A percentile compares a stretch with the other conserved stretches of the same genome.
Evolutionary conservation across 1,140 invertebrate genomes (phyloP).

Genomic region (Aphelenchoides besseyi): DNA sequence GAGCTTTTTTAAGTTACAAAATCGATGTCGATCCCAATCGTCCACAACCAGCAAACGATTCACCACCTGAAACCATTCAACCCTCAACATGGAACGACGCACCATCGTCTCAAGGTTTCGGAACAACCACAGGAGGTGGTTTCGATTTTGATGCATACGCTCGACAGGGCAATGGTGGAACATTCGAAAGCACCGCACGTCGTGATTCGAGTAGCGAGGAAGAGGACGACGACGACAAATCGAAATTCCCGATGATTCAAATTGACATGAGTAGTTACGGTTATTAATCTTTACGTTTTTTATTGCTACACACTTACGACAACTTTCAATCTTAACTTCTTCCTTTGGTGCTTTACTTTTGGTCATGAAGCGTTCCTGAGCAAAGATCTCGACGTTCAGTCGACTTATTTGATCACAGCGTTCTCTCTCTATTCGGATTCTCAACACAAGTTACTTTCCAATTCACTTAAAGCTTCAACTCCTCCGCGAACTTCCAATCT

Average conservation of each 20-base stretch:
- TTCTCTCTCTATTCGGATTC: too few species aligned
- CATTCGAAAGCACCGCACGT: constrained; percentile 33
- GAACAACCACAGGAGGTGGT: neutral
- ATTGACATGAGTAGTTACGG: constrained; percentile 62
- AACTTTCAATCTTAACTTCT: neutral
- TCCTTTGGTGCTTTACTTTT: neutral
- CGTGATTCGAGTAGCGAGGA: constrained; percentile 50
- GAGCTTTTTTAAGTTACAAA: constrained; percentile 37
- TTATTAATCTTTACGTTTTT: constrained; percentile 47
- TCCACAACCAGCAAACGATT: constrained; percentile 20
- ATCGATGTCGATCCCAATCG: constrained; percentile 32
- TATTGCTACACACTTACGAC: too few species aligned
- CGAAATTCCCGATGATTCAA: constrained; percentile 55
- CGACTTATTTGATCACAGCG: too few species aligned
- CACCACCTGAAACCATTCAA: constrained; percentile 12
- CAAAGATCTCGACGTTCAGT: too few species aligned
- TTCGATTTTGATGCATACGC: constrained; percentile 20
- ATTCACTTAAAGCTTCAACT: too few species aligned
- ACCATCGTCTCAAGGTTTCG: neutral
- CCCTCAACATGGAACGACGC: constrained; percentile 2
- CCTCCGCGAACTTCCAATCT: too few species aligned
- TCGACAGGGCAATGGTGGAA: constrained; percentile 18
- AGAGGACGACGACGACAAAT: constrained; percentile 48
- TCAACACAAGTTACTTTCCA: too few species aligned
- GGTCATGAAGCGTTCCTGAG: too few species aligned